These are phyloP conservation scores for Anoplopoma fimbria DNA, from an alignment of 2,113 vertebrate genomes.

Conservation along the genomic window DNA sequence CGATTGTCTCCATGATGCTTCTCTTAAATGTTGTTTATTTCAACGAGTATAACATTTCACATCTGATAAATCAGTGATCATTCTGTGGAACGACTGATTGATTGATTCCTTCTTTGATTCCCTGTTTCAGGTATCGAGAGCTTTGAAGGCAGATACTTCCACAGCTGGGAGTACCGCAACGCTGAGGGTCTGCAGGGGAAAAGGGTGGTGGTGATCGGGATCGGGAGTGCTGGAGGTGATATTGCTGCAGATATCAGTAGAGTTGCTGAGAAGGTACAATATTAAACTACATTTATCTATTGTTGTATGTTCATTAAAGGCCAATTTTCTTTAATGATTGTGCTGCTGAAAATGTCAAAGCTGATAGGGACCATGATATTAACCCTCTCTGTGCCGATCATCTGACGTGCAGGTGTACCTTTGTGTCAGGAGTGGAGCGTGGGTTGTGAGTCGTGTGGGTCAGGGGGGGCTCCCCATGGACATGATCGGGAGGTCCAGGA, in stretches of 20 bases:
- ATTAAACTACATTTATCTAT: too few relatives aligned
- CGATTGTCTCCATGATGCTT: too few relatives aligned
- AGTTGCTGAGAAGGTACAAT: constrained; percentile 87
- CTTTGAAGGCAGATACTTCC: constrained; percentile 87
- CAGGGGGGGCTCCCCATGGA: constrained; percentile 80
- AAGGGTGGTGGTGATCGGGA: constrained; percentile 89
- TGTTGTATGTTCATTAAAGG: too few relatives aligned
- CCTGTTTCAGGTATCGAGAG: constrained; percentile 88
- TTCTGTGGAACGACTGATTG: too few relatives aligned
- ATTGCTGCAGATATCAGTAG: constrained; percentile 92
- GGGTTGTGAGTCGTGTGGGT: constrained; percentile 86
- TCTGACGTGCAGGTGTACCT: constrained; percentile 88
- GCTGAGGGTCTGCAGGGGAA: constrained; percentile 82
- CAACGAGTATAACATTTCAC: too few relatives aligned
- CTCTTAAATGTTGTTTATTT: background rate
- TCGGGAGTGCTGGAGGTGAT: constrained; percentile 91
- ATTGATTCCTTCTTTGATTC: too few relatives aligned
- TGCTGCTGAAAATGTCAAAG: too few relatives aligned
- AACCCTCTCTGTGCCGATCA: background rate
- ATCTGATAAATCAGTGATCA: too few relatives aligned
- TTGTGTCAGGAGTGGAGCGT: constrained; percentile 89
- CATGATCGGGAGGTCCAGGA: background rate
- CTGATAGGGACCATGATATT: too few relatives aligned
- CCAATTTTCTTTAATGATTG: too few relatives aligned
- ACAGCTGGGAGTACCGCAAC: constrained; percentile 90